A percentile compares a stretch with the other conserved stretches of the same genome.
Evolutionary conservation across 2,888 invertebrate genomes (phyloP).

Genomic region (Drosophila atripex): DNA sequence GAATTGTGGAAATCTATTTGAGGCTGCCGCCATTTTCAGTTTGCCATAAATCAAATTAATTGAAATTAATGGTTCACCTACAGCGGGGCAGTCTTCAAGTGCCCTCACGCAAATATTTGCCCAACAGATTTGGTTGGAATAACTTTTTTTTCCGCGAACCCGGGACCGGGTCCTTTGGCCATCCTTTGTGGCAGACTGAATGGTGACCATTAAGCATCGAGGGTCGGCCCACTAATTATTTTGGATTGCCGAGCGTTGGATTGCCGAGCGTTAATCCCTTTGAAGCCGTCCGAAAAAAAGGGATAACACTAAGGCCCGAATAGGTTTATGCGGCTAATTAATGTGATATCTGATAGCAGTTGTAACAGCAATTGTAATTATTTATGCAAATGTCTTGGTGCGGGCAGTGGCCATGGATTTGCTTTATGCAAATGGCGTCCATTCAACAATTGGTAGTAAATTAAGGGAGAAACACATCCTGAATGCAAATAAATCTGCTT

Average conservation of each 20-base stretch:
- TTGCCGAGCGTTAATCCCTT: constrained; percentile 49
- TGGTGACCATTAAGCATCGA: constrained; percentile 32
- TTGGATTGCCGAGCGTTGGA: constrained; percentile 46
- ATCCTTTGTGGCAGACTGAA: constrained; percentile 35
- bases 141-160: background rate
- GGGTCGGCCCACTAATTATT: constrained; percentile 62
- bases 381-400: constrained; percentile 37
- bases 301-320: constrained; percentile 40
- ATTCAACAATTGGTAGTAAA: constrained; percentile 44
- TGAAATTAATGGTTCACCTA: constrained; percentile 75
- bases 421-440: constrained; percentile 12
- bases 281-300: constrained; percentile 43
- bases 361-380: constrained; percentile 27
- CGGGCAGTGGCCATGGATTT: constrained; percentile 13
- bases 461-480: constrained; percentile 4
- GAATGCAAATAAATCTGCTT: constrained; percentile 17
- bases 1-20: constrained; percentile 55
- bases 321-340: constrained; percentile 49
- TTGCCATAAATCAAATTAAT: constrained; percentile 77
- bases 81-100: constrained; percentile 38
- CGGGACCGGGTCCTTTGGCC: constrained; percentile 15
- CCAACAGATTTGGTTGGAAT: constrained; percentile 22
- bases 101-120: constrained; percentile 47
- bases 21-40: constrained; percentile 48
- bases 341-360: constrained; percentile 51